Evolutionary conservation across 2,797 vertebrate genomes (phyloP), one percentile per base, ranked within the genome.

Genomic region (Peromyscus attwateri): DNA sequence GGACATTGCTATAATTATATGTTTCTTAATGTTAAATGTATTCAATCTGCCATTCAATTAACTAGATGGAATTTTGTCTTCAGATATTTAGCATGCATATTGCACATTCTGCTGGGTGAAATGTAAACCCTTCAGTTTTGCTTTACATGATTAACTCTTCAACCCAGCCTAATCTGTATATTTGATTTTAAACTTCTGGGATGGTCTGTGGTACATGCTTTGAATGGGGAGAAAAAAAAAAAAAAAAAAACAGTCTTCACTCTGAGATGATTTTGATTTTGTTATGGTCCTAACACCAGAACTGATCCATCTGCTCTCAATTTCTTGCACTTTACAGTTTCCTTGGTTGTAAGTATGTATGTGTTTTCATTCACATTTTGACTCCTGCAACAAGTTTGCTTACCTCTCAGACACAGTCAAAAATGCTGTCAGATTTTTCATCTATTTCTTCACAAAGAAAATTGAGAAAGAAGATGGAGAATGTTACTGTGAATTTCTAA

Each of bases 161-260:
- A 64, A 73, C 96, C 64, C 66, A 95, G 64, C 55, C 95, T 92
- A 97, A 95, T 96, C 70, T 97, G 57, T 92, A 43, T 93, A 97
- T 19, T 46, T 97, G 81, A 97, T 94, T 97, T 97, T 94, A 97
- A 97, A 96, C 12, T 98, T 98, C 57, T 92, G 66, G 84, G 64
- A 89, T 92, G 55, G 80, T 93, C 52, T 96, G 4, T 66, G 49
- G 93, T 97, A 80, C 43, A 94, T 92, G 55, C 7, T 76, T 94
- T 82, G 84, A 96, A 96, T 95, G 49, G 82, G 3, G 23, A 25
- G 55, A 19, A 80, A 81, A 40, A 43, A 49, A 70, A 40, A 43
- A 49, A 70, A 43, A 52, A 55, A 25, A 62, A n/a, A 37, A 80
- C 19, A 94, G 3, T 1, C 0, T n/a, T 43, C 5, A 81, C 0